A percentile compares a stretch with the other conserved stretches of the same genome.
These are phyloP conservation scores for Pseudomyrmex sp. DNA, from an alignment of 1,140 invertebrate species.

Conservation along the genomic window DNA sequence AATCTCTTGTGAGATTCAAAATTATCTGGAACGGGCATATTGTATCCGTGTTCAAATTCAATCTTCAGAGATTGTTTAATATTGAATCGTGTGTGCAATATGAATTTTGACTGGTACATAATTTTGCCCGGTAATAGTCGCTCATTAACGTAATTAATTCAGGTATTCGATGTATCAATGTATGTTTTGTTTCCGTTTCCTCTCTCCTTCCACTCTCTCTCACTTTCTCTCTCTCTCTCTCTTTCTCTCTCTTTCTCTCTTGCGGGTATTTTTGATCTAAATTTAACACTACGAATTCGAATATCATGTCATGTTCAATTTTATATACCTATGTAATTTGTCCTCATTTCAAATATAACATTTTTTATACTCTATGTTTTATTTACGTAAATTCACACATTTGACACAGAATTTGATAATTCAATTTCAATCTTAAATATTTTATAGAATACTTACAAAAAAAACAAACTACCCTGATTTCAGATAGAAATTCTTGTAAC, in stretches of 20 bases:
- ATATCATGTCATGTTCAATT: background rate
- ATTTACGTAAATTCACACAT: too few species aligned
- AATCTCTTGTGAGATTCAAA: slow-evolving; percentile 47
- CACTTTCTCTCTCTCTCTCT: too few species aligned
- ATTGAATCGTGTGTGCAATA: background rate
- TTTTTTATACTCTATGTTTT: too few species aligned
- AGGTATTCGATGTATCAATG: background rate
- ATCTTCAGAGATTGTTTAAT: background rate
- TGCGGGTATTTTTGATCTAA: background rate
- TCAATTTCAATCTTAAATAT: too few species aligned
- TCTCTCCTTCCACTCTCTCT: too few species aligned
- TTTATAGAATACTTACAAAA: too few species aligned
- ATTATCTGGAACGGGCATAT: slow-evolving; percentile 26
- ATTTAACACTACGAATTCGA: background rate
- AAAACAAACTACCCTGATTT: too few species aligned
- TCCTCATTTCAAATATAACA: too few species aligned
- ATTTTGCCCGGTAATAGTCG: background rate
- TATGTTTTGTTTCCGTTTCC: background rate
- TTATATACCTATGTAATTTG: background rate
- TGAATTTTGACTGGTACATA: background rate
- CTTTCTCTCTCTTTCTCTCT: too few species aligned
- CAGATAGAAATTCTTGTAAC: too few species aligned
- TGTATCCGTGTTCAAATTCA: slow-evolving; percentile 2
- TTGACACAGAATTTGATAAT: too few species aligned
- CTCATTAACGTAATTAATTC: background rate